Base-by-base conservation (phyloP, 2,113 vertebrate genomes). In the Crotophaga sulcirostris region DNA sequence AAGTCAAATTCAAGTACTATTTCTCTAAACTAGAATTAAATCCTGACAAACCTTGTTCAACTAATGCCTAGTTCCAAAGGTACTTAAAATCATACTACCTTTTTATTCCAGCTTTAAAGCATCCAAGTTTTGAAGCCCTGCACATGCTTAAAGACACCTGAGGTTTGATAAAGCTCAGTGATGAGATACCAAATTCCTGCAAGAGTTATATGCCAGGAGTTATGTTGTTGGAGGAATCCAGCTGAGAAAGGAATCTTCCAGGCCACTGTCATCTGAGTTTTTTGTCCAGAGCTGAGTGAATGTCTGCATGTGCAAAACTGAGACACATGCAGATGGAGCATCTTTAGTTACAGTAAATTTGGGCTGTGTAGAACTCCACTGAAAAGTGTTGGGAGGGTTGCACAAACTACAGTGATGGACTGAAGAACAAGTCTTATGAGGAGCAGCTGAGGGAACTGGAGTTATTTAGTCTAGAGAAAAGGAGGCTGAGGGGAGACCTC, bases 391-490 rank as follows among this genome's bases (percentile, higher is more conserved):
- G 58, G 47, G 56, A 75, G 25, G 52, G 40, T 38, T n/a, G 69
- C 42, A n/a, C 0, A 5, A 29, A 7, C 44, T 5, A 2, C 3
- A 1, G 33, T 1, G 44, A 42, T 10, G 40, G 40, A 13, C 40
- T 42, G 40, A 13, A 42, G 40, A 42, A 42, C 40, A 42, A 42
- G 40, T 42, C 40, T 42, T 42, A 42, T 42, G 40, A 42, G 40
- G 40, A 42, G 40, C 40, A 13, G 40, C 40, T 42, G 40, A 42
- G 40, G 13, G 40, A 42, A 10, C 40, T 42, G 40, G 40, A 13
- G 40, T 42, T 42, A 13, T 42, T 42, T 42, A 42, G 40, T 13
- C 13, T 42, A 13, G 40, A 42, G 40, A 42, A 42, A 10, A 42
- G 40, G 40, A 42, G 40, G 40, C 40, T 42, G 40, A 42, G 40